These are phyloP conservation scores for Gryllus longicercus DNA, from an alignment of 2,888 invertebrate genomes.

Conservation along the genomic window DNA sequence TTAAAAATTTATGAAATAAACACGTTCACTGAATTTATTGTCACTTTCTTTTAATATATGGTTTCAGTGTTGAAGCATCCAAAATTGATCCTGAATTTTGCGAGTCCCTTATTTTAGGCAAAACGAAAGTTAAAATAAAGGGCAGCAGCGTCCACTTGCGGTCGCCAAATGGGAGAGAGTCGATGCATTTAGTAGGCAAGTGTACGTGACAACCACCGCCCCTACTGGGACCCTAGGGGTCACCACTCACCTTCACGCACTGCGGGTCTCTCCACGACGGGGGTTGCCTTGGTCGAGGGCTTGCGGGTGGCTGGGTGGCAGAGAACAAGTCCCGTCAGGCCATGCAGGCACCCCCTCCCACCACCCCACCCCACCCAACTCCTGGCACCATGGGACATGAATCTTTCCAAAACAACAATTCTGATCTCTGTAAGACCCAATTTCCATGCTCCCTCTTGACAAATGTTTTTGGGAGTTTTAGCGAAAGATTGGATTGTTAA, in stretches of 20 bases:
- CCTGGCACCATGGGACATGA: neutral
- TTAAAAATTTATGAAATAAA: no score
- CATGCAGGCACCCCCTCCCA: slow-evolving; percentile 18
- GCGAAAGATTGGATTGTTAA: no score
- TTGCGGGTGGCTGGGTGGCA: slow-evolving; percentile 36
- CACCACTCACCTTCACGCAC: slow-evolving; percentile 34
- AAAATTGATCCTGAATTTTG: no score
- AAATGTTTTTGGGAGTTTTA: no score
- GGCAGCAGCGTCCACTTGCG: neutral
- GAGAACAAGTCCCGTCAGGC: slow-evolving; percentile 31
- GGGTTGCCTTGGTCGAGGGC: slow-evolving; percentile 37
- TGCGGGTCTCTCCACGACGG: slow-evolving; percentile 34
- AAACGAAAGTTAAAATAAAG: no score
- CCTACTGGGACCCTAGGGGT: neutral
- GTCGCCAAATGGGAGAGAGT: neutral
- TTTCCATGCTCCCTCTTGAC: slow-evolving; percentile 36
- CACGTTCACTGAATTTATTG: no score
- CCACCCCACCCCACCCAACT: neutral
- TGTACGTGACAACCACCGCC: neutral
- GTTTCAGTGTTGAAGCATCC: no score
- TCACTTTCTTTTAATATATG: no score
- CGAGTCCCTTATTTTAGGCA: no score
- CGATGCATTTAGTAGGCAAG: slow-evolving; percentile 21
- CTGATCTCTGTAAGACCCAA: slow-evolving; percentile 44
- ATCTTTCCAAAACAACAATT: neutral